Base-by-base conservation (phyloP, 2,888 invertebrate genomes). In the Bunonema sp. region DNA sequence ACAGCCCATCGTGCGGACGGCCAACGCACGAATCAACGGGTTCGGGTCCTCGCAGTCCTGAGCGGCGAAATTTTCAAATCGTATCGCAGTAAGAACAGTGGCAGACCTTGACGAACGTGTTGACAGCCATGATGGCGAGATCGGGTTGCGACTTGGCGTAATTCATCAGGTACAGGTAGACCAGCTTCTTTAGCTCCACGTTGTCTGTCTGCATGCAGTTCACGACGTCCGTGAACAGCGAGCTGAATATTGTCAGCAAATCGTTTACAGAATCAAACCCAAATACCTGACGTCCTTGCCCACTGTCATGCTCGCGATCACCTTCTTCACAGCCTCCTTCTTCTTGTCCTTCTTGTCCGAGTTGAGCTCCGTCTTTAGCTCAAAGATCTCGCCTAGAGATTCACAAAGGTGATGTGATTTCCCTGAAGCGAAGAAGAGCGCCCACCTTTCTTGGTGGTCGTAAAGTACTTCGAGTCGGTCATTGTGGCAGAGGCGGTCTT, bases 181-280 rank as follows among this genome's bases (percentile, higher is more conserved):
- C 97, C 37, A 97, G 76, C 68, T 99, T 99, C 75, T 97, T 97
- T 58, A 99, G 73, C 71, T 97, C 97, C 68, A 97, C 75, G 73
- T 97, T 99, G 70, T 97, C 97, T 0, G 97, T 99, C 75, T 97
- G 97, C 93, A 99, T 97, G 71, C 97, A 97, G 74, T 97, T 97
- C 22, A 99, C 91, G 1, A 99, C 97, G 70, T 99, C 97, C 0
- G 97, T 93, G 70, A 99, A 99, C 15, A 97, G 74, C 1, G 93
- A 89, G 59, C 75, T 75, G 59, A 61, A 66, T 48, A 26, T 16
- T 44, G 34, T 0, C 84, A 44, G 33, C 34, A 22, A 7, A 45
- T 10, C 15, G 10, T 10, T 10, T n/a, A 31, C 28, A 18, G 21
- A 24, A 31, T 4, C n/a, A 41, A 36, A 22, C 15, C 12, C 21